Evolutionary conservation across 2,113 vertebrate genomes (phyloP).

Genomic region (Podarcis raffonei): DNA sequence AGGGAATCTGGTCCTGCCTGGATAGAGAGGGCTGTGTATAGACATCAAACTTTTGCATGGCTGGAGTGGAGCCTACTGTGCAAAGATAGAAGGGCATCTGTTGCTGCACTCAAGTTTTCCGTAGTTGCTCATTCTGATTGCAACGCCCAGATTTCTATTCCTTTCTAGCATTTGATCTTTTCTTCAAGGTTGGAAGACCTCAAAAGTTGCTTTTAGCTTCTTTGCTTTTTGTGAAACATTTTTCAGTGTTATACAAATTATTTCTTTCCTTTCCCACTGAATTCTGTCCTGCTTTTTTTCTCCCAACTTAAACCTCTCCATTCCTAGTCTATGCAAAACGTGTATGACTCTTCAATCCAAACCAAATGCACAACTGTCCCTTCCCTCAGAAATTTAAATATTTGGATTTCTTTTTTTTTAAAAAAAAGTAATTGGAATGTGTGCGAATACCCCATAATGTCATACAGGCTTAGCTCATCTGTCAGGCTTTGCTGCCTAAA

Average conservation of each 20-base stretch:
- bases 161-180: not conserved
- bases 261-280: not conserved
- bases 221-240: not conserved
- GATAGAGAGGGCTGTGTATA: no score
- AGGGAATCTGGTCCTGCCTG: no score
- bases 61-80: no score
- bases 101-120: not conserved
- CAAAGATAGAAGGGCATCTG: no score
- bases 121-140: not conserved
- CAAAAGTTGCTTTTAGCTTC: not conserved
- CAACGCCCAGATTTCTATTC: not conserved
- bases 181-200: not conserved
- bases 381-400: not conserved
- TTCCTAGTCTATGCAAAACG: no score
- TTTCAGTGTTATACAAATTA: no score
- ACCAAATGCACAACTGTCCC: not conserved
- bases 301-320: not conserved
- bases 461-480: not conserved
- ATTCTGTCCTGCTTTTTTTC: no score
- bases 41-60: no score
- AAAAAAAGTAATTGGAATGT: not conserved
- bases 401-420: not conserved
- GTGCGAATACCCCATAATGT: not conserved
- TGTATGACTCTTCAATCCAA: not conserved
- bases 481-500: not conserved